Conservation (phyloP, 2,797 vertebrate species). For the Peromyscus melanophrys region DNA sequence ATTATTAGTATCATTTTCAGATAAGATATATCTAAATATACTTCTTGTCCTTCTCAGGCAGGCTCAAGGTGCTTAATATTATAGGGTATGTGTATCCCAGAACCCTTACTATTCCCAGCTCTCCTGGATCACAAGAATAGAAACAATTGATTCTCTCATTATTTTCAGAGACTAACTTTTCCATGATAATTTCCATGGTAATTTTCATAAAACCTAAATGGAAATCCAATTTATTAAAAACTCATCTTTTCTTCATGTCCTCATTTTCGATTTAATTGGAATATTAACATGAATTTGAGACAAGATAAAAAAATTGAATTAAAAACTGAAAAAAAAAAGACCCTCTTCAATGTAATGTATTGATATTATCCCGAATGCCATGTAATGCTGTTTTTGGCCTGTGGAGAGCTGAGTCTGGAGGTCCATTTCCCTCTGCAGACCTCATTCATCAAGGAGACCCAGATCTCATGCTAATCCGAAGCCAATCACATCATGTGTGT, state of each 20-base stretch:
- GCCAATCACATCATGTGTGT: too few species aligned
- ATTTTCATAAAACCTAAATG: slow-evolving; percentile 72
- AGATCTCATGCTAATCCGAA: too few species aligned
- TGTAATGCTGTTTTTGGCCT: neutral
- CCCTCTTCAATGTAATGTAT: neutral
- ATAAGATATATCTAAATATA: neutral
- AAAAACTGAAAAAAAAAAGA: slow-evolving; percentile 3
- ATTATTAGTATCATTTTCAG: neutral
- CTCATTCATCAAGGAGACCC: neutral
- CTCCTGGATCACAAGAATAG: slow-evolving; percentile 6
- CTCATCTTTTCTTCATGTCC: slow-evolving; percentile 48
- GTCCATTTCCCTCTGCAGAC: accelerated
- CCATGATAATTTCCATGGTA: slow-evolving; percentile 3
- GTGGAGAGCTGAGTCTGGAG: too few species aligned
- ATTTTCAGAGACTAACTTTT: slow-evolving; percentile 60
- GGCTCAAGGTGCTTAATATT: neutral
- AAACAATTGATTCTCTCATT: slow-evolving; percentile 18
- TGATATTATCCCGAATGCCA: neutral
- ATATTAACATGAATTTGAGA: slow-evolving; percentile 43
- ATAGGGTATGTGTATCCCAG: neutral
- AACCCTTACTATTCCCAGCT: neutral
- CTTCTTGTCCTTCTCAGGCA: neutral
- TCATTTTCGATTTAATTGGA: slow-evolving; percentile 75
- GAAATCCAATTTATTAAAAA: slow-evolving; percentile 76
- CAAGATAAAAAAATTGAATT: slow-evolving; percentile 49